Conservation (phyloP, 2,113 vertebrate species). For the Cynoglossus semilaevis region DNA sequence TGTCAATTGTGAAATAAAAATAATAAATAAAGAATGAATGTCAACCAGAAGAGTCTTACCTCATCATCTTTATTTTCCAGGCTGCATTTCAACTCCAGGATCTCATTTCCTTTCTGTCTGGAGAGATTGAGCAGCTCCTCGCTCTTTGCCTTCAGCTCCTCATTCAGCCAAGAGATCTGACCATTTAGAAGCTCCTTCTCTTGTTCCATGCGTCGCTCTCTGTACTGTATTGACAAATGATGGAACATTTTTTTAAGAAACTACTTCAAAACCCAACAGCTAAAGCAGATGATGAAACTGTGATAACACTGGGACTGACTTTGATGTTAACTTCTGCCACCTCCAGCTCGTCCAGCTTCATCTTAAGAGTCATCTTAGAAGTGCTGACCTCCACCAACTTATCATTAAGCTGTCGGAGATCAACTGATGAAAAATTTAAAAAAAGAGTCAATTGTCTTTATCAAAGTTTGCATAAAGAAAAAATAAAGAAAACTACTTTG, state of each 20-base stretch:
- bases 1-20: constrained; percentile 1
- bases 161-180: constrained; percentile 89
- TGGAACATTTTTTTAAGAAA: background rate
- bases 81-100: constrained; percentile 88
- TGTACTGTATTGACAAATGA: constrained; percentile 77
- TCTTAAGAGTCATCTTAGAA: constrained; percentile 85
- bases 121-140: constrained; percentile 88
- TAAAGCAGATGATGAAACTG: background rate
- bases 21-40: background rate
- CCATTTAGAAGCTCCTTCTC: constrained; percentile 88
- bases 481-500: background rate
- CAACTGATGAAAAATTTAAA: constrained; percentile 74
- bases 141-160: constrained; percentile 89
- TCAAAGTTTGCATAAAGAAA: background rate
- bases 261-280: background rate
- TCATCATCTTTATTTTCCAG: constrained; percentile 93
- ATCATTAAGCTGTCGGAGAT: constrained; percentile 87
- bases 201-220: constrained; percentile 93
- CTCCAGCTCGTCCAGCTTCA: constrained; percentile 93
- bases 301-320: constrained; percentile 62
- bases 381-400: constrained; percentile 85
- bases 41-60: constrained; percentile 60
- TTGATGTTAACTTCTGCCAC: constrained; percentile 92
- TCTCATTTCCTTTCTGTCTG: constrained; percentile 89
- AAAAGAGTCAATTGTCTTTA: background rate